Conservation (phyloP, 2,113 vertebrate genomes). For the Dascyllus trimaculatus region DNA sequence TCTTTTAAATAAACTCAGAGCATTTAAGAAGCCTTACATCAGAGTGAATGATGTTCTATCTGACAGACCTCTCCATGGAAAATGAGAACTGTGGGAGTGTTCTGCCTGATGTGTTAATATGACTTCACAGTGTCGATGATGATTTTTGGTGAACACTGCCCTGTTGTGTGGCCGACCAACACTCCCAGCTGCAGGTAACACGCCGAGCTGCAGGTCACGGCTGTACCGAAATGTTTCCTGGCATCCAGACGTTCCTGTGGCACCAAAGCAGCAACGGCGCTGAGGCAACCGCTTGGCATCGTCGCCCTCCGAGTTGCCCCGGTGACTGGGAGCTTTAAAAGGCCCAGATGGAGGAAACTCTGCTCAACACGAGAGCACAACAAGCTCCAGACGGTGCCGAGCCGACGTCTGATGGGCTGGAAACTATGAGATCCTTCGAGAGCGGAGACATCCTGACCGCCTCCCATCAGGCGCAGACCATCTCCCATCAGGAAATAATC, state of each 20-base stretch:
- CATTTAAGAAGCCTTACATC: too few species aligned
- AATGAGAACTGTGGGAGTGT: too few species aligned
- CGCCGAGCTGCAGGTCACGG: conserved; percentile 6
- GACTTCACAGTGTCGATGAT: too few species aligned
- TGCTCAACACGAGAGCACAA: conserved; percentile 28
- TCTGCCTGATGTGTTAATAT: too few species aligned
- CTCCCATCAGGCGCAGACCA: conserved; percentile 51
- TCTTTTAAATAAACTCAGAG: too few species aligned
- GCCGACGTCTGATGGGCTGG: conserved; percentile 44
- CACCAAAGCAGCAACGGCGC: conserved; percentile 25
- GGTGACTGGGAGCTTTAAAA: conserved; percentile 37
- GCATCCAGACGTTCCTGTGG: conserved; percentile 19
- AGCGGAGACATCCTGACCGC: conserved; percentile 41
- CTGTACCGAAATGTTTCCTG: conserved; percentile 55
- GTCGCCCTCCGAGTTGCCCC: conserved; percentile 22
- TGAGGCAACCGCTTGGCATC: conserved; percentile 58
- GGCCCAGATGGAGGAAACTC: conserved; percentile 52
- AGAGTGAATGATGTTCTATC: too few species aligned
- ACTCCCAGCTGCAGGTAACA: conserved; percentile 35
- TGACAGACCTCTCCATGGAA: too few species aligned
- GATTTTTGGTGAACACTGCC: conserved; percentile 15
- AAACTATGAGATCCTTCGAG: conserved; percentile 60
- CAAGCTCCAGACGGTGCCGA: conserved; percentile 25
- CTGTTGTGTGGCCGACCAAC: conserved; percentile 20
- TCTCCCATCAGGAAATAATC: conserved; percentile 65